A percentile compares a stretch with the other conserved stretches of the same genome.
phyloP scores from a whole-genome alignment of 1,140 invertebrate genomes.

The Meloidogyne floridensis region DNA sequence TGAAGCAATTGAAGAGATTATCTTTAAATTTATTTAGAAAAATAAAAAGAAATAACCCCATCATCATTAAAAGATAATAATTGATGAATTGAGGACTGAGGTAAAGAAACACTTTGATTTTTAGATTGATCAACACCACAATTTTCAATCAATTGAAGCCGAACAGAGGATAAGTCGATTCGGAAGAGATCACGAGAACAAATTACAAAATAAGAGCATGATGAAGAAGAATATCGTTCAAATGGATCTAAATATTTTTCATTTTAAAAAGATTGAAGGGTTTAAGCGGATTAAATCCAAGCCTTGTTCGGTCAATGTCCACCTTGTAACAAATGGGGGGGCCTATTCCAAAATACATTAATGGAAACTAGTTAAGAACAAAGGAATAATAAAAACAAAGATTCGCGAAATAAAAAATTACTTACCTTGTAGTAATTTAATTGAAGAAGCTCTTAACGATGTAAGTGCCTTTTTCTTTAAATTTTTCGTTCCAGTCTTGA shows the following conservation, averaged over 20 bases:
- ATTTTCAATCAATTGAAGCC: not conserved
- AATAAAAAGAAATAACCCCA: not conserved
- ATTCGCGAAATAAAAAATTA: not conserved
- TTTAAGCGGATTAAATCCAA: no score
- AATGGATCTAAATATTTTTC: conserved; percentile 5
- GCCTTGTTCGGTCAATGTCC: no score
- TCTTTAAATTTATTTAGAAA: not conserved
- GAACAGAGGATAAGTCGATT: conserved; percentile 1
- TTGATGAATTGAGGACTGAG: not conserved
- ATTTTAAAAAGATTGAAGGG: not conserved
- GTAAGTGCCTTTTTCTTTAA: not conserved
- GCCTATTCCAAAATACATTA: no score
- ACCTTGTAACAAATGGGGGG: no score
- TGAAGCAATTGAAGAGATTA: conserved; percentile 3
- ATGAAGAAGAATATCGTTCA: not conserved
- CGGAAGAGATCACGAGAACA: conserved; percentile 6
- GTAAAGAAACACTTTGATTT: not conserved
- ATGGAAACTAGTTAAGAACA: no score
- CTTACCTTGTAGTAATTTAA: not conserved
- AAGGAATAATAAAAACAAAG: no score
- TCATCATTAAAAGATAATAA: not conserved
- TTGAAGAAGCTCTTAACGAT: not conserved
- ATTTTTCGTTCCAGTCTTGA: not conserved
- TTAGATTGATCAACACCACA: not conserved
- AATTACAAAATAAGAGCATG: conserved; percentile 16